Conservation (phyloP, 1,140 invertebrate genomes). For the Episyrphus balteatus region DNA sequence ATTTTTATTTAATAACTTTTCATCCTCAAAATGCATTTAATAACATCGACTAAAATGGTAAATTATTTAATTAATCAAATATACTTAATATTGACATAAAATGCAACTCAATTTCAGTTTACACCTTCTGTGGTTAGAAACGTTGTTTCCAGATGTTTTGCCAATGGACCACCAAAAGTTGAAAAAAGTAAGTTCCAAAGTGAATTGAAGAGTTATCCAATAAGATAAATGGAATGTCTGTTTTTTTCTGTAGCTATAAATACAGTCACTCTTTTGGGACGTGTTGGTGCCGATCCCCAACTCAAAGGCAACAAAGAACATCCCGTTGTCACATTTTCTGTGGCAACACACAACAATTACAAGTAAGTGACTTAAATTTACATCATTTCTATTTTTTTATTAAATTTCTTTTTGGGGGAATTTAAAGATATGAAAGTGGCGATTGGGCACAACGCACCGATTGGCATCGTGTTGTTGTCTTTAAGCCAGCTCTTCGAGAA, state of each 20-base stretch:
- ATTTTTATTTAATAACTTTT: too few relatives aligned
- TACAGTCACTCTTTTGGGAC: constrained; percentile 71
- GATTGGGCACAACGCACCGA: constrained; percentile 75
- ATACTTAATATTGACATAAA: too few relatives aligned
- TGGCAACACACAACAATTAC: constrained; percentile 82
- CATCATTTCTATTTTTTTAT: neutral
- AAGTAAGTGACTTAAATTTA: too few relatives aligned
- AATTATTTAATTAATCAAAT: too few relatives aligned
- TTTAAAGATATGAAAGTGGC: constrained; percentile 49
- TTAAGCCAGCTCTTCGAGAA: constrained; percentile 71
- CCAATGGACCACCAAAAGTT: constrained; percentile 26
- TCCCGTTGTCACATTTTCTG: constrained; percentile 78
- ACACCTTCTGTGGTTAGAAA: too few relatives aligned
- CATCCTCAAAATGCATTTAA: too few relatives aligned
- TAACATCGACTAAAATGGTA: too few relatives aligned
- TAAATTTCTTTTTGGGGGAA: neutral
- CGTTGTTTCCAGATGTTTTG: neutral
- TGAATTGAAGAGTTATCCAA: neutral
- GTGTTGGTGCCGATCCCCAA: constrained; percentile 78
- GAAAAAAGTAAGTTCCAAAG: constrained; percentile 24
- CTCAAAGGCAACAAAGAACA: constrained; percentile 67
- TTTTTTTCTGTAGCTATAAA: constrained; percentile 62
- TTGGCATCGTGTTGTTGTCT: constrained; percentile 83
- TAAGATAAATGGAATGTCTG: neutral
- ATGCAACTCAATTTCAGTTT: too few relatives aligned